phyloP scores from a whole-genome alignment of 2,113 vertebrate species.

The Callaeas wilsoni region DNA sequence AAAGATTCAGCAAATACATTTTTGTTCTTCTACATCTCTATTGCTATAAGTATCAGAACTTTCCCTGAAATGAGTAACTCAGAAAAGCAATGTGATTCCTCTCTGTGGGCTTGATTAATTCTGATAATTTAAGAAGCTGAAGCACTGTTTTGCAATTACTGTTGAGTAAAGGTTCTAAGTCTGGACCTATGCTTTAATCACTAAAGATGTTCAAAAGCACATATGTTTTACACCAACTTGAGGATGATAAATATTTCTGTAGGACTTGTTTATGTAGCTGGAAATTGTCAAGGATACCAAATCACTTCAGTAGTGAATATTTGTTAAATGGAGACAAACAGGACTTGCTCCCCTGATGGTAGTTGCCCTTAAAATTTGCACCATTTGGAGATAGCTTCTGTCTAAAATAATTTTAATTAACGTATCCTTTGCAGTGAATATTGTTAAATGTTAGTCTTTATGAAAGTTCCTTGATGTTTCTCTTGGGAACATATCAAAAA shows the following conservation, averaged over 20 bases:
- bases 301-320: not conserved
- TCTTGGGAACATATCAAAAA: not conserved
- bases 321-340: not conserved
- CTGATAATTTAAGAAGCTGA: not conserved
- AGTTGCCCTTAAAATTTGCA: not conserved
- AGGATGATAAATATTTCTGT: not conserved
- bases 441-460: not conserved
- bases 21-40: not conserved
- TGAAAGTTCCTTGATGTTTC: not conserved
- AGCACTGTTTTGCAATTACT: not conserved
- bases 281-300: not conserved
- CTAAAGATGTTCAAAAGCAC: not conserved
- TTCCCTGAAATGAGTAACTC: not conserved
- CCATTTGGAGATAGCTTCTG: not conserved
- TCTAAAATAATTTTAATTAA: not conserved
- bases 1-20: not conserved
- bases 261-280: not conserved
- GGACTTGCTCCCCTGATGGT: not conserved
- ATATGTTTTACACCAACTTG: not conserved
- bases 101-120: not conserved
- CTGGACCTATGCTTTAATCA: not conserved
- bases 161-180: not conserved
- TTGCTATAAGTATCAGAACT: not conserved
- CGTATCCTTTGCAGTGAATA: not conserved
- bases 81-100: not conserved